These are phyloP conservation scores for Pitta sordida DNA, from an alignment of 2,113 vertebrate species.

Conservation along the genomic window DNA sequence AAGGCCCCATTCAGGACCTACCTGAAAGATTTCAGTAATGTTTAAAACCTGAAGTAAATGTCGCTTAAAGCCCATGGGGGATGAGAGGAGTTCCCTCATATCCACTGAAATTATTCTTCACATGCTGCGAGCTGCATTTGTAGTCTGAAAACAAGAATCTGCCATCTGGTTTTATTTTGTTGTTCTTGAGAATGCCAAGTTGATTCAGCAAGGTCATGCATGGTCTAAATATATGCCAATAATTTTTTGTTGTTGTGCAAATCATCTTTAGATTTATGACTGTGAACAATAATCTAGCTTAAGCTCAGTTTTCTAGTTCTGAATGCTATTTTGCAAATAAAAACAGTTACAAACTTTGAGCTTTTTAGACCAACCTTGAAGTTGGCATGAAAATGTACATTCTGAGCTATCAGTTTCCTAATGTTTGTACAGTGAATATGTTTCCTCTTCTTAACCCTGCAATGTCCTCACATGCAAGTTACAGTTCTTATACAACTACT, in stretches of 20 bases:
- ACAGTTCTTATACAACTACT: neutral
- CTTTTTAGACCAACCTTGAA: slow-evolving; percentile 25
- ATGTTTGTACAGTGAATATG: neutral
- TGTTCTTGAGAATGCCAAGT: slow-evolving; percentile 18
- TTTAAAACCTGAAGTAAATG: neutral
- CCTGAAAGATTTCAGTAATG: neutral
- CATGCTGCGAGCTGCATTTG: neutral
- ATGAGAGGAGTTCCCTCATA: neutral
- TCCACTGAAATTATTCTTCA: neutral
- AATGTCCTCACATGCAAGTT: neutral
- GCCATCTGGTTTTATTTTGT: slow-evolving; percentile 48
- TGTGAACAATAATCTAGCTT: slow-evolving; percentile 4
- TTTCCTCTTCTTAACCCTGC: neutral
- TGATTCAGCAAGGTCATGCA: slow-evolving; percentile 40
- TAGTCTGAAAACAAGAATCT: slow-evolving; percentile 11
- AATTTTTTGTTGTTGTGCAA: slow-evolving; percentile 35
- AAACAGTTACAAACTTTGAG: neutral
- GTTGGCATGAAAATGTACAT: neutral
- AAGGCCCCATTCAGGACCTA: neutral
- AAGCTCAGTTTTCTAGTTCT: slow-evolving; percentile 30
- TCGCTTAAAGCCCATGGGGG: neutral
- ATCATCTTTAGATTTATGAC: slow-evolving; percentile 48
- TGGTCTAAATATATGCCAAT: slow-evolving; percentile 33
- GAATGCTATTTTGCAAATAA: slow-evolving; percentile 29
- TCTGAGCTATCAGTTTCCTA: neutral